Base-by-base conservation (phyloP, 1,140 invertebrate genomes). In the Battus philenor region DNA sequence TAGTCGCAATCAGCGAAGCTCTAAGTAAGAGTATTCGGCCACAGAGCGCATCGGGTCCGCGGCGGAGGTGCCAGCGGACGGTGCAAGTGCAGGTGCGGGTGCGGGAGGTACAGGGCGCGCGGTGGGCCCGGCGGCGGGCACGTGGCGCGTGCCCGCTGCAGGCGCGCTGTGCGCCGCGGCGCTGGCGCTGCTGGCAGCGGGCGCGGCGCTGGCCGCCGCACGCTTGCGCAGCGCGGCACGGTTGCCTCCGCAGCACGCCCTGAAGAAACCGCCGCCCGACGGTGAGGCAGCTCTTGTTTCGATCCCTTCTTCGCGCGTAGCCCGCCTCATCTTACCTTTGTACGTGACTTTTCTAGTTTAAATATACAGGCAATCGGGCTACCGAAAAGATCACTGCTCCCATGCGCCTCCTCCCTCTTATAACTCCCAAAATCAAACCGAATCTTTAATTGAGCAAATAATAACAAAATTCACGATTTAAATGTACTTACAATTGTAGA, bases 11-110 rank as follows among this genome's bases (percentile, higher is more conserved):
- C 20, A 7, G 20, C 3, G 3, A 4, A 6, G 8, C 1, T 17
- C 31, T 8, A 16, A 7, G 5, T 32, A 44, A 47, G 31, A 18
- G 8, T 20, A 11, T 20, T 31, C 4, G 18, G 5, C 12, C 27
- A n/a, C 36, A 78, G 75, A 79, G 39, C 54, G 59, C 7, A 44
- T 79, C 15, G 75, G 75, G 0, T 66, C 76, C 8, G 54, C 68
- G 0, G 50, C 61, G n/a, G 64, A 73, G 33, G 17, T 79, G 16
- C 59, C 70, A 8, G 74, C 66, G 34, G 61, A 45, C 4, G 52
- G 56, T 1, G 31, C 43, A 24, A 52, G 55, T 12, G 50, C 45
- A 2, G 29, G 26, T 8, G 38, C 38, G 31, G 6, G 8, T 16
- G 27, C 11, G 31, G 32, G 27, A 8, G 51, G 20, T 20, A 43